Evolutionary conservation across 2,113 vertebrate species (phyloP).

Genomic region (Chaetops frenatus): DNA sequence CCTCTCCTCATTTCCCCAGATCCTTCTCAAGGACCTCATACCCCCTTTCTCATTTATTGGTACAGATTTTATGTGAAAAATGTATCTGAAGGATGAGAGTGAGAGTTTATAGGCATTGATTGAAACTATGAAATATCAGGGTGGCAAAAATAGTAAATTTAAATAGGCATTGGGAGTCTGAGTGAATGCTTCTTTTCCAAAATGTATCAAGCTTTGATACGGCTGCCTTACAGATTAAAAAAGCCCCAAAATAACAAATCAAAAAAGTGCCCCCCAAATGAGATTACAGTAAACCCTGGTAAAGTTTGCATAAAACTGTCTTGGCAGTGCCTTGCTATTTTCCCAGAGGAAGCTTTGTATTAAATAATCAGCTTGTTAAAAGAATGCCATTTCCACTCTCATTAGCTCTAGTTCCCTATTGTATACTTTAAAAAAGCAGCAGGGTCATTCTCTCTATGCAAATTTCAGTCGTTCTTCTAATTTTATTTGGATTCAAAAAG

Average conservation of each 20-base stretch:
- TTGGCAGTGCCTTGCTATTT: not conserved
- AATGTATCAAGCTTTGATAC: not conserved
- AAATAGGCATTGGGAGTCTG: not conserved
- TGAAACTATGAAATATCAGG: not conserved
- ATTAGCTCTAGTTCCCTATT: not conserved
- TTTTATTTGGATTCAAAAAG: not conserved
- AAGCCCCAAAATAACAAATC: not conserved
- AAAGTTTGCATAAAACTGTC: not conserved
- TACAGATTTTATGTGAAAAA: not conserved
- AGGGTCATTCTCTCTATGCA: not conserved
- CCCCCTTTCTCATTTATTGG: not conserved
- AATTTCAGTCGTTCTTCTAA: not conserved
- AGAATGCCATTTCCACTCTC: not conserved
- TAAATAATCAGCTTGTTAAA: not conserved
- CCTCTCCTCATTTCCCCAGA: not conserved
- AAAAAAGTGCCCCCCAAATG: not conserved
- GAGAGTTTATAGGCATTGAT: not conserved
- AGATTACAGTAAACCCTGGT: not conserved
- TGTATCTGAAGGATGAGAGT: not conserved
- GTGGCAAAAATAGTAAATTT: not conserved
- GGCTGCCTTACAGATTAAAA: not conserved
- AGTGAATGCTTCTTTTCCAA: not conserved
- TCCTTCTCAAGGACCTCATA: not conserved
- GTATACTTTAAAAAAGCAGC: not conserved
- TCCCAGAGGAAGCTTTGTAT: not conserved